These are phyloP conservation scores for Kuschelorhynchus macadamiae DNA, from an alignment of 2,888 invertebrate species.

Conservation along the genomic window DNA sequence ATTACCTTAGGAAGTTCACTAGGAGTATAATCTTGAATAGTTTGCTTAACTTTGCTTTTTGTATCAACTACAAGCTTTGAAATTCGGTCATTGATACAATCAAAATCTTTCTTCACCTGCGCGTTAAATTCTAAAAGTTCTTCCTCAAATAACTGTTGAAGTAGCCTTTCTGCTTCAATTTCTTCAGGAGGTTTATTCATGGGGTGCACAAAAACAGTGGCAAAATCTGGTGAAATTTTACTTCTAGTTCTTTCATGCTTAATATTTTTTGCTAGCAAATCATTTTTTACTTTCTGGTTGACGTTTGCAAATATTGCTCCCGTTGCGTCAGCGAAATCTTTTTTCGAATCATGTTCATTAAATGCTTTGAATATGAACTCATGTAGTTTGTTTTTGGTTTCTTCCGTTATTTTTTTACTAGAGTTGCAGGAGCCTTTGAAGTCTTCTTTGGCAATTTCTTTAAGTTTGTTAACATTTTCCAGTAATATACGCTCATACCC, in stretches of 20 bases:
- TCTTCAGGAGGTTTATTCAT: slow-evolving; percentile 34
- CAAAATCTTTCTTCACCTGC: slow-evolving; percentile 27
- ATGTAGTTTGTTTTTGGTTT: slow-evolving; percentile 34
- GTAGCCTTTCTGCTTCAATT: slow-evolving; percentile 30
- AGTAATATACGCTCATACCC: slow-evolving; percentile 27
- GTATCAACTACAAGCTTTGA: slow-evolving; percentile 10
- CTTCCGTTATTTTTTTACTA: slow-evolving; percentile 17
- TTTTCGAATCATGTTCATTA: slow-evolving; percentile 4
- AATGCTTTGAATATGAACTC: slow-evolving; percentile 19
- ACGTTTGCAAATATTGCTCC: slow-evolving; percentile 22
- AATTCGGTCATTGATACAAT: slow-evolving; percentile 4
- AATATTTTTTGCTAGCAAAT: slow-evolving; percentile 8
- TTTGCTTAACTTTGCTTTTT: not conserved
- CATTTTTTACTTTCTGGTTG: slow-evolving; percentile 32
- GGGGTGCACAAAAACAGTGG: slow-evolving; percentile 30
- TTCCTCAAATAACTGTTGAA: slow-evolving; percentile 34
- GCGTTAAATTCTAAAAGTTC: slow-evolving; percentile 31
- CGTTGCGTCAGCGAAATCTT: slow-evolving; percentile 22
- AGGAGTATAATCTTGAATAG: too few relatives aligned
- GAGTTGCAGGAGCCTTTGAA: slow-evolving; percentile 19
- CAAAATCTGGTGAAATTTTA: slow-evolving; percentile 9
- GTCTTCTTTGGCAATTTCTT: slow-evolving; percentile 34
- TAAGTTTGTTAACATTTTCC: slow-evolving; percentile 26
- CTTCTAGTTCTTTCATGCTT: slow-evolving; percentile 5
- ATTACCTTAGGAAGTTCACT: too few relatives aligned